A percentile compares a stretch with the other conserved stretches of the same genome.
Conservation (phyloP, 2,888 invertebrate genomes). For the Mythimna ferrago region DNA sequence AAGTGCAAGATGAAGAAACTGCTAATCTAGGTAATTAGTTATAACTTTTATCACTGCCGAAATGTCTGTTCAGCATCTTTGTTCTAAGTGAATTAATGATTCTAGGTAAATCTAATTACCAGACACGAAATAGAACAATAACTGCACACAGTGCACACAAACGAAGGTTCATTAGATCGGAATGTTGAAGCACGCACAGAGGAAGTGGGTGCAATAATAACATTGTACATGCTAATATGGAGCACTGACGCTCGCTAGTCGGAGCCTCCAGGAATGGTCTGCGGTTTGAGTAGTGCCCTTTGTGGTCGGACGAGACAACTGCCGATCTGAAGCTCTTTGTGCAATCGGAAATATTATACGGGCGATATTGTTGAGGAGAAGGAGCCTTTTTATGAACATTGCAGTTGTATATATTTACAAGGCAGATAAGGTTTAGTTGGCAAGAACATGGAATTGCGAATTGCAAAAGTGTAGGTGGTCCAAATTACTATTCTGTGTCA, state of each 20-base stretch:
- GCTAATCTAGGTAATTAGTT: slow-evolving; percentile 40
- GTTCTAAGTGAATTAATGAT: slow-evolving; percentile 3
- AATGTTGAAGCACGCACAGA: slow-evolving; percentile 46
- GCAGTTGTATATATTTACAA: neutral
- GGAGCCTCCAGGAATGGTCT: slow-evolving; percentile 45
- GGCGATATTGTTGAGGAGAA: slow-evolving; percentile 2
- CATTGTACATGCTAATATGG: slow-evolving; percentile 52
- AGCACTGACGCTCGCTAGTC: slow-evolving; percentile 38
- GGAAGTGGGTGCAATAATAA: slow-evolving; percentile 45
- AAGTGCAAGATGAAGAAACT: slow-evolving; percentile 26
- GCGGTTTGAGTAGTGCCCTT: slow-evolving; percentile 39
- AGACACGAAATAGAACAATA: slow-evolving; percentile 33
- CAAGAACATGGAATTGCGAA: neutral
- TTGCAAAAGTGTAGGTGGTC: neutral
- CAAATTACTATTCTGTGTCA: neutral
- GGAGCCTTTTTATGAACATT: neutral
- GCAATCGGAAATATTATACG: slow-evolving; percentile 26
- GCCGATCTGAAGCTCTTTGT: slow-evolving; percentile 33
- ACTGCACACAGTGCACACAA: slow-evolving; percentile 22
- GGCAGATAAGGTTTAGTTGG: neutral
- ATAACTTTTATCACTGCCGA: slow-evolving; percentile 38
- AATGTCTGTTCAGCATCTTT: slow-evolving; percentile 24
- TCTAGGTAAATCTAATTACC: slow-evolving; percentile 33
- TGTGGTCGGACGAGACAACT: slow-evolving; percentile 31
- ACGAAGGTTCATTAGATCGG: slow-evolving; percentile 52